phyloP scores from a whole-genome alignment of 2,113 vertebrate genomes.

The Bubo bubo region DNA sequence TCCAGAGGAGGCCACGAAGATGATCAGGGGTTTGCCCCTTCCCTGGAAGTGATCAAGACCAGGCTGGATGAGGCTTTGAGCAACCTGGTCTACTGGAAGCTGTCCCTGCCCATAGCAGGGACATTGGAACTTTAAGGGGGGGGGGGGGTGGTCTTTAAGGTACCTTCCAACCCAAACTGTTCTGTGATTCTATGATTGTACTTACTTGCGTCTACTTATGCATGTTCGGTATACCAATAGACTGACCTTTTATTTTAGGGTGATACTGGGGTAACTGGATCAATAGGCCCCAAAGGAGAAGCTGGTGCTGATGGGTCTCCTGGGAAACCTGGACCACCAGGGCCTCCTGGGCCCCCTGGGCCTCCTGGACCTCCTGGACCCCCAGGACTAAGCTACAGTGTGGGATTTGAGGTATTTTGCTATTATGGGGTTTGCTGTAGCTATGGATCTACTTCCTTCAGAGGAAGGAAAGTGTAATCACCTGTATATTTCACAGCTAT shows the following conservation, averaged over 20 bases:
- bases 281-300: conserved; percentile 81
- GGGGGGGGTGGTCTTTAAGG: neutral
- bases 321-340: conserved; percentile 79
- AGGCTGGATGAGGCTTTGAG: neutral
- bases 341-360: conserved; percentile 83
- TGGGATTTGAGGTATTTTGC: conserved; percentile 82
- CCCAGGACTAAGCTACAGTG: conserved; percentile 65
- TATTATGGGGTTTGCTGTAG: neutral
- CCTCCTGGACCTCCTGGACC: conserved; percentile 73
- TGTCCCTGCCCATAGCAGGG: neutral
- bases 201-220: neutral
- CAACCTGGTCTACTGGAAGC: neutral
- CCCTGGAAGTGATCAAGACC: neutral
- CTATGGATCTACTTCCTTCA: neutral
- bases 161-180: neutral
- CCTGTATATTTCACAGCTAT: neutral
- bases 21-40: accelerated
- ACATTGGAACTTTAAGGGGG: neutral
- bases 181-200: neutral
- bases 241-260: conserved; percentile 77
- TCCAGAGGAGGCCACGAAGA: neutral
- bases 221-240: neutral
- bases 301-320: conserved; percentile 79
- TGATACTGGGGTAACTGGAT: conserved; percentile 80
- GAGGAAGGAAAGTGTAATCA: neutral